Percentiles rank a stretch among this genome's conserved stretches.
These are phyloP conservation scores for Cryptosula pallasiana DNA, from an alignment of 2,888 invertebrate genomes.

Conservation along the genomic window DNA sequence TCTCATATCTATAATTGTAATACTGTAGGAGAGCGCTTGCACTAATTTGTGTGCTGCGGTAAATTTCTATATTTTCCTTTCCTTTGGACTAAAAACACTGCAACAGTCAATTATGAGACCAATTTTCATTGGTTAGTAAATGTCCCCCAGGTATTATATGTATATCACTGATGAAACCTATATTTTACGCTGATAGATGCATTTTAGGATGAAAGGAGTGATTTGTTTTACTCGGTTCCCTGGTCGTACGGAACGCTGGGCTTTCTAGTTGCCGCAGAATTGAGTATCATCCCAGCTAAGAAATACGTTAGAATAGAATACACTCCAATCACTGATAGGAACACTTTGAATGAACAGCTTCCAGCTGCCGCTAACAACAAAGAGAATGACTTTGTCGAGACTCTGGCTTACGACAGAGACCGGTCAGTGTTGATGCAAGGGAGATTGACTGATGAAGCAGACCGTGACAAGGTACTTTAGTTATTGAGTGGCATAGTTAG, in stretches of 20 bases:
- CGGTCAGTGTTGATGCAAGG: slow-evolving; percentile 73
- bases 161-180: too few species aligned
- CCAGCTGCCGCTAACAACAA: slow-evolving; percentile 57
- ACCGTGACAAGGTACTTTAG: too few species aligned
- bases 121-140: neutral
- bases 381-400: slow-evolving; percentile 68
- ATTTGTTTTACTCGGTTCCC: slow-evolving; percentile 71
- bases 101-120: too few species aligned
- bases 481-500: too few species aligned
- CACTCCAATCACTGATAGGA: slow-evolving; percentile 57
- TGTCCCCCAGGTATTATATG: too few species aligned
- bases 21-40: too few species aligned
- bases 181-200: too few species aligned
- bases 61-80: too few species aligned
- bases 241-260: slow-evolving; percentile 83
- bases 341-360: slow-evolving; percentile 51
- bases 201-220: slow-evolving; percentile 63
- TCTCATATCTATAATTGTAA: too few species aligned
- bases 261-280: slow-evolving; percentile 67
- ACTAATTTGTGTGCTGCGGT: too few species aligned
- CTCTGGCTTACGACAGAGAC: slow-evolving; percentile 63
- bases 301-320: slow-evolving; percentile 62
- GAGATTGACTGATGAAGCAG: slow-evolving; percentile 63
- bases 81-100: too few species aligned
- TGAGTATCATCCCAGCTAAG: slow-evolving; percentile 69